Conservation (phyloP, 1,140 invertebrate species). For the Gerris buenoi region DNA sequence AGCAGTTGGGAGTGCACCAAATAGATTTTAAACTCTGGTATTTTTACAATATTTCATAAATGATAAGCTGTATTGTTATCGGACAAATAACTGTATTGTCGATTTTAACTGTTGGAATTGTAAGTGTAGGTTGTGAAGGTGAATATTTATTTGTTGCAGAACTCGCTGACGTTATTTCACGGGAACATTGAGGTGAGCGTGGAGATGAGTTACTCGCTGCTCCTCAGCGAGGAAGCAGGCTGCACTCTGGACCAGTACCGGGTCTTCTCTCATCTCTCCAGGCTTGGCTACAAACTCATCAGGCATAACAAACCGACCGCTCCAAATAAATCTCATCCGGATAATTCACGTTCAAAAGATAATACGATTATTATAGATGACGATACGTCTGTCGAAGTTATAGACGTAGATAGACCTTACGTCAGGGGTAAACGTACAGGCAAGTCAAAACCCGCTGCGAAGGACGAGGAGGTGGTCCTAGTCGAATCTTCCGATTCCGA, state of each 20-base stretch:
- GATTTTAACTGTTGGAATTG: slow-evolving; percentile 10
- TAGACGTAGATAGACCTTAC: not conserved
- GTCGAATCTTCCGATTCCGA: not conserved
- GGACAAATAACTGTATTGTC: not conserved
- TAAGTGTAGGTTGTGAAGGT: slow-evolving; percentile 9
- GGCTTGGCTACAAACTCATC: slow-evolving; percentile 34
- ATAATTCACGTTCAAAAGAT: not conserved
- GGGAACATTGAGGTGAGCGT: slow-evolving; percentile 39
- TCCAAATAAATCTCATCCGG: not conserved
- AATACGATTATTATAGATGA: not conserved
- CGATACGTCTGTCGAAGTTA: not conserved
- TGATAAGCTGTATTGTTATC: not conserved
- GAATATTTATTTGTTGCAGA: slow-evolving; percentile 34
- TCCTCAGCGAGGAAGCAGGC: slow-evolving; percentile 33
- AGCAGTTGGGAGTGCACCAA: no score
- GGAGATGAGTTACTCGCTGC: slow-evolving; percentile 41
- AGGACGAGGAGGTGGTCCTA: not conserved
- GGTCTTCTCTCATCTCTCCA: slow-evolving; percentile 42
- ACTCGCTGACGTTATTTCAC: slow-evolving; percentile 37
- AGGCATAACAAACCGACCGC: slow-evolving; percentile 9
- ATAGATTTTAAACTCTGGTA: not conserved
- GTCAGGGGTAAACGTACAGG: not conserved
- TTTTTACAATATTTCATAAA: not conserved
- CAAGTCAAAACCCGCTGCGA: not conserved
- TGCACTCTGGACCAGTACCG: slow-evolving; percentile 39